Evolutionary conservation across 2,888 invertebrate genomes (phyloP).

Genomic region (Calameuta idolon): DNA sequence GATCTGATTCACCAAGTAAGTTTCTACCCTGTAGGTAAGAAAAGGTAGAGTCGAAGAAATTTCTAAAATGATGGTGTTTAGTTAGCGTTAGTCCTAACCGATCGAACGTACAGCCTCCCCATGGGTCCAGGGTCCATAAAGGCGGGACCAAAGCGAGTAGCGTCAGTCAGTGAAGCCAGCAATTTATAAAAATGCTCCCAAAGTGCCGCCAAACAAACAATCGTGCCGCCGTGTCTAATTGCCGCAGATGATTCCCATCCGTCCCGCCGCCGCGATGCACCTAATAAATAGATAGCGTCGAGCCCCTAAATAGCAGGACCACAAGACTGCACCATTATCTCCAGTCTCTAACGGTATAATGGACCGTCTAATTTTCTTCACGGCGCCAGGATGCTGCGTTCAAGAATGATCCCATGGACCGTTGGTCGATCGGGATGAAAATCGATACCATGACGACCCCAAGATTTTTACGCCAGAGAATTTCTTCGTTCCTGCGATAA

Average conservation of each 20-base stretch:
- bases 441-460: neutral
- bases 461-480: neutral
- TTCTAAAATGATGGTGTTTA: conserved; percentile 29
- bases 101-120: neutral
- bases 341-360: conserved; percentile 15
- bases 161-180: conserved; percentile 26
- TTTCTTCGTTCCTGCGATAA: neutral
- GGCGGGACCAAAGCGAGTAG: conserved; percentile 9
- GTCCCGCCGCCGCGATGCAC: conserved; percentile 27
- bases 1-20: neutral
- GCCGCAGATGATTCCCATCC: conserved; percentile 47
- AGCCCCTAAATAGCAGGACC: conserved; percentile 14
- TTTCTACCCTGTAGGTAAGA: neutral
- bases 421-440: neutral
- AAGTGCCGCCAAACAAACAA: conserved; percentile 56
- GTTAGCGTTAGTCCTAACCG: conserved; percentile 32
- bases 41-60: neutral
- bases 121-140: neutral
- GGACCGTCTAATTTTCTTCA: conserved; percentile 28
- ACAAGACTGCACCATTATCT: conserved; percentile 19
- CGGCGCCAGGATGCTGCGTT: conserved; percentile 28
- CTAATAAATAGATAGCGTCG: conserved; percentile 44
- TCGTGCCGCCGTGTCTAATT: conserved; percentile 48
- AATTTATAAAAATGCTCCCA: conserved; percentile 41
- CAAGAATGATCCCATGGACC: neutral